Conservation (phyloP, 2,113 vertebrate genomes). For the Chionomys nivalis region DNA sequence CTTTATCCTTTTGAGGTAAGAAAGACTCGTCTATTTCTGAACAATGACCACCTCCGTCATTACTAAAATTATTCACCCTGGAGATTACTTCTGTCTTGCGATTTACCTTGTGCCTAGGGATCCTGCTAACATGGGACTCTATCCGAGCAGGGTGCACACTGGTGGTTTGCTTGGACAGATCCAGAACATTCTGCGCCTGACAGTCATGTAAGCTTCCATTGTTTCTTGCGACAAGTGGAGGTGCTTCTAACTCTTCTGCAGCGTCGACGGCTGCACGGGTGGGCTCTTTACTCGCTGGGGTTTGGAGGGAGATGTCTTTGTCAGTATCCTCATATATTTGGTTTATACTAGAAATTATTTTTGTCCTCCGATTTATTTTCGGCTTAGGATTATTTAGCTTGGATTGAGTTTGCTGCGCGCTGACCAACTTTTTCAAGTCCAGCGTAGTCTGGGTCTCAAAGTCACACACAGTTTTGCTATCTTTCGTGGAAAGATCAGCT, state of each 20-base stretch:
- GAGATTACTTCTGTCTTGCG: constrained; percentile 72
- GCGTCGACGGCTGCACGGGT: neutral
- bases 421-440: constrained; percentile 47
- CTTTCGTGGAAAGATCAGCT: constrained; percentile 63
- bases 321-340: constrained; percentile 20
- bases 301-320: constrained; percentile 27
- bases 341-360: constrained; percentile 72
- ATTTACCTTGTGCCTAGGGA: constrained; percentile 55
- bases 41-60: neutral
- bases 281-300: constrained; percentile 35
- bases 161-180: constrained; percentile 53
- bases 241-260: constrained; percentile 26
- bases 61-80: constrained; percentile 45
- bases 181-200: constrained; percentile 14
- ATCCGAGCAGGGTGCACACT: constrained; percentile 35
- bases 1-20: constrained; percentile 55
- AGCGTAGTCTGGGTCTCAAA: constrained; percentile 46
- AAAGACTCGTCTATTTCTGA: constrained; percentile 41
- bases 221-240: constrained; percentile 39
- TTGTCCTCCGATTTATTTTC: constrained; percentile 67
- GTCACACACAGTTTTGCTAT: constrained; percentile 47
- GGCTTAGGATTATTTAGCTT: constrained; percentile 46
- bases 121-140: constrained; percentile 62
- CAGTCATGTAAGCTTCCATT: neutral
- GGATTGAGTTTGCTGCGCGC: constrained; percentile 48